Percentiles rank a stretch among this genome's conserved stretches.
These are phyloP conservation scores for Girardinichthys multiradiatus DNA, from an alignment of 2,113 vertebrate genomes.

Conservation along the genomic window DNA sequence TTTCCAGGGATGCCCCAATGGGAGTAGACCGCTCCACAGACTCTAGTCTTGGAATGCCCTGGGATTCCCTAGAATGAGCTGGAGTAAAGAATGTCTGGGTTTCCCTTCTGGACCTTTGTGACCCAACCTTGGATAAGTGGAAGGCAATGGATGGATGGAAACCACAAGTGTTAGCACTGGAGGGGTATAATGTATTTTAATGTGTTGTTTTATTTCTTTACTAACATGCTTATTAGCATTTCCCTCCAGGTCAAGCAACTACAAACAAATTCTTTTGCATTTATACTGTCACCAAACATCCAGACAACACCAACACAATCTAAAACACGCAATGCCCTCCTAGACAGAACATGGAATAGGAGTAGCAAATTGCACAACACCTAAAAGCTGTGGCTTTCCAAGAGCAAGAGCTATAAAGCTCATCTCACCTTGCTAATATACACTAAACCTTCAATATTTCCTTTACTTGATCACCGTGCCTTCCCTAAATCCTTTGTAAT, in stretches of 20 bases:
- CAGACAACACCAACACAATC: slow-evolving; percentile 37
- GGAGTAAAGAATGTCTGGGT: neutral
- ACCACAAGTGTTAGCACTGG: neutral
- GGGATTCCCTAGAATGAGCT: neutral
- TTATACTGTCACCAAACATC: neutral
- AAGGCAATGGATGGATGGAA: neutral
- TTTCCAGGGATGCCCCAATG: neutral
- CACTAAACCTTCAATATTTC: slow-evolving; percentile 75
- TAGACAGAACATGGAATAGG: slow-evolving; percentile 60
- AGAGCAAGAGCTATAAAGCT: slow-evolving; percentile 75
- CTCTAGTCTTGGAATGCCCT: neutral
- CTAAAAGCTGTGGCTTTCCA: slow-evolving; percentile 62
- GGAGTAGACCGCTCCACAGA: neutral
- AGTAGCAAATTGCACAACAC: slow-evolving; percentile 73
- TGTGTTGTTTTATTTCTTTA: no score
- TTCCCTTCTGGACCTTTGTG: no score
- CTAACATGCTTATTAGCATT: no score
- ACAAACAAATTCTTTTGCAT: no score
- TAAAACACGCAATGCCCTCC: slow-evolving; percentile 38
- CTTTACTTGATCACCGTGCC: slow-evolving; percentile 83
- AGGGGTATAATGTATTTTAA: neutral
- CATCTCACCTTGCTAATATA: slow-evolving; percentile 69
- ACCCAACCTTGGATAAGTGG: no score
- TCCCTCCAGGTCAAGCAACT: no score
- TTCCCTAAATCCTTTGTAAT: slow-evolving; percentile 70